Conservation (phyloP, 2,888 invertebrate species). For the Glyphotaelius pellucidus region DNA sequence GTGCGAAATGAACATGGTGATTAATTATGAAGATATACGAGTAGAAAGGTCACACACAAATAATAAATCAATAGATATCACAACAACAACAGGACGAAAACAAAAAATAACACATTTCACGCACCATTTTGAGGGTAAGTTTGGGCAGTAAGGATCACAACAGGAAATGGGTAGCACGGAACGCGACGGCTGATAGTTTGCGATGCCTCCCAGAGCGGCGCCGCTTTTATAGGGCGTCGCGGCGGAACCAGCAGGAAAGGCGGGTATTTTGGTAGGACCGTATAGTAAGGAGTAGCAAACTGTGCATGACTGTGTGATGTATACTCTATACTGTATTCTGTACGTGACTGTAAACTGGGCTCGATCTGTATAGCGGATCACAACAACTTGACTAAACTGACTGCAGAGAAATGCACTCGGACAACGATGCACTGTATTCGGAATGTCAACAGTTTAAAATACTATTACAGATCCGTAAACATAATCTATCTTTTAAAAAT, state of each 20-base stretch:
- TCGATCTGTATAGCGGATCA: not conserved
- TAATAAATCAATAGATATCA: not conserved
- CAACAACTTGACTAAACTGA: not conserved
- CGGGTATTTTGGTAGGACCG: slow-evolving; percentile 52
- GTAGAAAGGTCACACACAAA: not conserved
- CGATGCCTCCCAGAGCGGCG: slow-evolving; percentile 30
- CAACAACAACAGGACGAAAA: not conserved
- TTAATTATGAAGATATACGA: not conserved
- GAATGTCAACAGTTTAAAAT: not conserved
- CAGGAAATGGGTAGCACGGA: slow-evolving; percentile 35
- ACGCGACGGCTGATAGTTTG: slow-evolving; percentile 46
- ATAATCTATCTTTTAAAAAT: not conserved
- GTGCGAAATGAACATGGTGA: not conserved
- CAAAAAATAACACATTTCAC: slow-evolving; percentile 36
- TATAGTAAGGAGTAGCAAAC: slow-evolving; percentile 17
- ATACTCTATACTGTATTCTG: not conserved
- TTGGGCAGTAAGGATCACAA: slow-evolving; percentile 31
- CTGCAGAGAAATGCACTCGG: slow-evolving; percentile 32
- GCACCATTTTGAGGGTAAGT: slow-evolving; percentile 55
- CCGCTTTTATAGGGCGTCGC: slow-evolving; percentile 40
- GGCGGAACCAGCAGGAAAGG: slow-evolving; percentile 52
- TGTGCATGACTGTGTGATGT: not conserved
- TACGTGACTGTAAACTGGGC: not conserved
- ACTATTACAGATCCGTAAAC: not conserved
- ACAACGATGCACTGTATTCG: not conserved